Evolutionary conservation across 2,797 vertebrate genomes (phyloP).

Genomic region (Percopsis omiscomaycus): DNA sequence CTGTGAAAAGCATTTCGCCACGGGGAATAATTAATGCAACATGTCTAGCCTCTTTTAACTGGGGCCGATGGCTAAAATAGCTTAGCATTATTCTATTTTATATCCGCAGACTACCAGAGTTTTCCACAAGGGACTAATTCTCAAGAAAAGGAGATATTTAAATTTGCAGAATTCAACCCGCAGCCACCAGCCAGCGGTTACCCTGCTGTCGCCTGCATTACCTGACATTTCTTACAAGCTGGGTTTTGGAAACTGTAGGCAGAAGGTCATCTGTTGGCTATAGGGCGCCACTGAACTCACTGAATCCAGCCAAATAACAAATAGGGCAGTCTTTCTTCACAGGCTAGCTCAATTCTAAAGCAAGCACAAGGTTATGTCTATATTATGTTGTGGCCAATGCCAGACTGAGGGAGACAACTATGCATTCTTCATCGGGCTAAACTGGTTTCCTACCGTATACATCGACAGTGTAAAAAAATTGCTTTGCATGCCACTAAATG

Average conservation of each 20-base stretch:
- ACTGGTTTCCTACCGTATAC: background rate
- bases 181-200: slow-evolving; percentile 17
- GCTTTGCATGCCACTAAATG: slow-evolving; percentile 1
- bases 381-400: no score
- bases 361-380: background rate
- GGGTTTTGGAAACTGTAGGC: slow-evolving; percentile 27
- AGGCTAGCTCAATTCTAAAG: background rate
- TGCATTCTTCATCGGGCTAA: background rate
- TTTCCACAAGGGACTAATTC: slow-evolving; percentile 19
- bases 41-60: background rate
- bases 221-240: slow-evolving; percentile 52
- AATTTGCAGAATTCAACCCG: background rate
- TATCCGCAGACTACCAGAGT: background rate
- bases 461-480: slow-evolving; percentile 11
- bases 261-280: slow-evolving; percentile 49
- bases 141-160: slow-evolving; percentile 29
- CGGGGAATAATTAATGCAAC: slow-evolving; percentile 3
- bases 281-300: slow-evolving; percentile 15
- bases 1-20: background rate
- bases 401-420: background rate
- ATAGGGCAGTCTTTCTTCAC: background rate
- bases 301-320: background rate
- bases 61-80: background rate
- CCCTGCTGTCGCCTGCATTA: slow-evolving; percentile 22
- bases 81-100: background rate